A percentile compares a stretch with the other conserved stretches of the same genome.
phyloP scores from a whole-genome alignment of 2,888 invertebrate genomes.

The Cephalotes varians region DNA sequence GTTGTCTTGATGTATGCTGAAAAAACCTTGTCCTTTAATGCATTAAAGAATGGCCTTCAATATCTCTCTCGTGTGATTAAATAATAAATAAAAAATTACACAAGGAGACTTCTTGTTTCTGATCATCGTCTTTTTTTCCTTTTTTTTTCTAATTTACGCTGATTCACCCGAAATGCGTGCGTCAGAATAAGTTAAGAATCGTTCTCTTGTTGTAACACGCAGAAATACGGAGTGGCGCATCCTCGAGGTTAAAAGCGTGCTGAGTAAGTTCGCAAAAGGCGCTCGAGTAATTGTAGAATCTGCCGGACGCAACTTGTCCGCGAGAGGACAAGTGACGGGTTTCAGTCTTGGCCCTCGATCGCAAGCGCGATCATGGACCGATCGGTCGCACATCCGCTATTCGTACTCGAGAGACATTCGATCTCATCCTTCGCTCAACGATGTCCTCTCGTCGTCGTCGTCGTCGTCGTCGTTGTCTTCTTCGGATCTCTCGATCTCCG shows the following conservation, averaged over 20 bases:
- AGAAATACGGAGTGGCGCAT: conserved; percentile 27
- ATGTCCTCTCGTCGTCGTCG: conserved; percentile 52
- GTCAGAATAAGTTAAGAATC: background rate
- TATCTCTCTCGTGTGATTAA: background rate
- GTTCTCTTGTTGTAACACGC: background rate
- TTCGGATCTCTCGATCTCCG: conserved; percentile 57
- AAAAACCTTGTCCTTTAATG: conserved; percentile 6
- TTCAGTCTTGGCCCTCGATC: conserved; percentile 69
- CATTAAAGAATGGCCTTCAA: conserved; percentile 20
- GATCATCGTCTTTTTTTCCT: background rate
- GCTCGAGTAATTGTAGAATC: conserved; percentile 84
- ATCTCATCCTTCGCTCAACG: conserved; percentile 59
- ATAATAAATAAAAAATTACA: conserved; percentile 15
- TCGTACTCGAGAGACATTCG: conserved; percentile 19
- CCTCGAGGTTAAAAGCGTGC: conserved; percentile 18
- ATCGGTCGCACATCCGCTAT: conserved; percentile 45
- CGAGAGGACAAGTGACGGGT: conserved; percentile 79
- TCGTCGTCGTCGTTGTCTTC: conserved; percentile 29
- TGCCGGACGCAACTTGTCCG: conserved; percentile 83
- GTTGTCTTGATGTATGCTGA: conserved; percentile 29
- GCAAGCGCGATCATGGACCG: conserved; percentile 53
- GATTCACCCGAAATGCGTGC: background rate
- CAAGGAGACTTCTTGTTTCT: background rate
- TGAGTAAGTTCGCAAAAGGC: conserved; percentile 80
- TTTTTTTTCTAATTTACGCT: background rate